Evolutionary conservation across 2,113 vertebrate genomes (phyloP).

Genomic region (Varanus salvator): DNA sequence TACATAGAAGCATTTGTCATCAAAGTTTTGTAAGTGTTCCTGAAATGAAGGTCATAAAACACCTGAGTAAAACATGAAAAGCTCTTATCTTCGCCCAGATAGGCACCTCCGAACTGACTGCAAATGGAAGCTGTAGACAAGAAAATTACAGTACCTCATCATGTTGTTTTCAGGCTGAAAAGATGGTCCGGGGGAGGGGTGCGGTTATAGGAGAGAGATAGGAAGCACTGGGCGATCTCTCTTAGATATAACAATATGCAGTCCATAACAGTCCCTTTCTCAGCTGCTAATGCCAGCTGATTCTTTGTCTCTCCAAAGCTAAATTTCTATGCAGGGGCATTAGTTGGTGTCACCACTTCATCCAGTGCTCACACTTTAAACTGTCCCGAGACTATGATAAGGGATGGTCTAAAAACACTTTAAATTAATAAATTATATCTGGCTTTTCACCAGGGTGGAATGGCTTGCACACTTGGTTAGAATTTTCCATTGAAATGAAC

Average conservation of each 20-base stretch:
- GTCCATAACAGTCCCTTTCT: background rate
- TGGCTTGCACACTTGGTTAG: too few species aligned
- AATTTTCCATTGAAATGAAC: too few species aligned
- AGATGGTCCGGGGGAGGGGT: background rate
- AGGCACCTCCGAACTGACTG: constrained; percentile 61
- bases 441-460: background rate
- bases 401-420: too few species aligned
- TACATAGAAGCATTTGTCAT: constrained; percentile 56
- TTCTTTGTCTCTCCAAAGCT: background rate
- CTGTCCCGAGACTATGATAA: too few species aligned
- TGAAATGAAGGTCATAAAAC: constrained; percentile 70
- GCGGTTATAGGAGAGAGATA: constrained; percentile 21
- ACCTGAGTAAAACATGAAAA: constrained; percentile 62
- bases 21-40: constrained; percentile 66
- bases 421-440: background rate
- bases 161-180: constrained; percentile 47
- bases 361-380: background rate
- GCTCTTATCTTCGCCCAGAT: constrained; percentile 50
- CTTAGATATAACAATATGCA: background rate
- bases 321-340: background rate
- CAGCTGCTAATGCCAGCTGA: background rate
- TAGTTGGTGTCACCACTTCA: background rate
- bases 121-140: constrained; percentile 54
- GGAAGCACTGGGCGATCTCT: background rate
- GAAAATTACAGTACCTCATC: constrained; percentile 55